Evolutionary conservation across 2,888 invertebrate genomes (phyloP).

Genomic region (Octodonta nipae): DNA sequence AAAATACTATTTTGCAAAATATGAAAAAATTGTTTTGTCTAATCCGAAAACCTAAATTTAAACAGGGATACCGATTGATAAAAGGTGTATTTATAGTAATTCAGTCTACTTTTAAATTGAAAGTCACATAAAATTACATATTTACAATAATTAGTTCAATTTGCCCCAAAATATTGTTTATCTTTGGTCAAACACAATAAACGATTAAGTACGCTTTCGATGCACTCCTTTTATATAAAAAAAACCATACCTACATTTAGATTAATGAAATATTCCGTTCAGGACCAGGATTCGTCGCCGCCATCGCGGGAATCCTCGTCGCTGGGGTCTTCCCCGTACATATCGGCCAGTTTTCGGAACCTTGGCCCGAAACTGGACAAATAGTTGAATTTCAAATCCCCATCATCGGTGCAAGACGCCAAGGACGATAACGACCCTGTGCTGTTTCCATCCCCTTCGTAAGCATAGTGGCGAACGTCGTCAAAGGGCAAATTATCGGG

Average conservation of each 20-base stretch:
- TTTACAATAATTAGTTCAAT: constrained; percentile 16
- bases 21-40: constrained; percentile 3
- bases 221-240: neutral
- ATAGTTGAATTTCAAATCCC: constrained; percentile 84
- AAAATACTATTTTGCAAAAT: constrained; percentile 1
- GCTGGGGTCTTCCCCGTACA: constrained; percentile 83
- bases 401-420: constrained; percentile 54
- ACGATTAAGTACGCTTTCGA: constrained; percentile 20
- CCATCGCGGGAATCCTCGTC: constrained; percentile 67
- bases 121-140: constrained; percentile 11
- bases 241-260: constrained; percentile 7
- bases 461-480: constrained; percentile 93
- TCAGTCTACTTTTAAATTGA: constrained; percentile 13
- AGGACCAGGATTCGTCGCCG: constrained; percentile 77
- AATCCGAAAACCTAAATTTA: constrained; percentile 2
- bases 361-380: constrained; percentile 90
- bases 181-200: constrained; percentile 26
- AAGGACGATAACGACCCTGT: constrained; percentile 86
- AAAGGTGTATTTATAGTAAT: constrained; percentile 8
- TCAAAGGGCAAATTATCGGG: constrained; percentile 86
- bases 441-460: constrained; percentile 87
- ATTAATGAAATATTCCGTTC: neutral
- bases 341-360: constrained; percentile 84
- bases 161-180: constrained; percentile 22
- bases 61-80: constrained; percentile 4